Conservation (phyloP, 2,888 invertebrate genomes). For the Adela reaumurella region DNA sequence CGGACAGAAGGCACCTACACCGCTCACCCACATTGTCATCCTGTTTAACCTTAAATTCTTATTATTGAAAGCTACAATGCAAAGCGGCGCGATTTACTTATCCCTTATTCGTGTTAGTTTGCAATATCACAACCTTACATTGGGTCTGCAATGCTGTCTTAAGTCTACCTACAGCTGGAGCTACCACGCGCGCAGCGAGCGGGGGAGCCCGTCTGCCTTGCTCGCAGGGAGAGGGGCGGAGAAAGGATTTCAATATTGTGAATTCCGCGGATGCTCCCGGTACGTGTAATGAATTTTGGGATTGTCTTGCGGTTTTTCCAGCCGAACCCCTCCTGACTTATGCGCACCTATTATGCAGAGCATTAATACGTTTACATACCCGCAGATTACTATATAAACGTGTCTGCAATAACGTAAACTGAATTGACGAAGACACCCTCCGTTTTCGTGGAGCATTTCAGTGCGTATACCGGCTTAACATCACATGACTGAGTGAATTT, state of each 20-base stretch:
- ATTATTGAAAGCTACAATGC: too few species aligned
- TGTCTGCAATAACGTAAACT: too few species aligned
- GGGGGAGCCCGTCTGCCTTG: conserved; percentile 9
- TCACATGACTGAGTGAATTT: too few species aligned
- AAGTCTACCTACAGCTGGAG: conserved; percentile 13
- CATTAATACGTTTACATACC: background rate
- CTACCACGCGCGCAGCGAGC: conserved; percentile 14
- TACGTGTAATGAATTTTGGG: conserved; percentile 53
- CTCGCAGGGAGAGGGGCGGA: conserved; percentile 16
- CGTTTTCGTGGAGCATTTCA: too few species aligned
- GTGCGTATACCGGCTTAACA: too few species aligned
- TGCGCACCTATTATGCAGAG: background rate
- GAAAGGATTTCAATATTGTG: conserved; percentile 50
- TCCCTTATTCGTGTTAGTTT: conserved; percentile 35
- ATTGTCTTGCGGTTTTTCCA: conserved; percentile 52
- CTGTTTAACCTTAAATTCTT: too few species aligned
- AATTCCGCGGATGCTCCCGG: conserved; percentile 46
- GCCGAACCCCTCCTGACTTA: conserved; percentile 22
- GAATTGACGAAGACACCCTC: too few species aligned
- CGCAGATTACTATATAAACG: background rate
- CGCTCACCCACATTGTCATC: too few species aligned
- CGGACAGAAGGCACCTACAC: too few species aligned
- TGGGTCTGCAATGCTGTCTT: conserved; percentile 26
- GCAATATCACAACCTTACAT: conserved; percentile 22
- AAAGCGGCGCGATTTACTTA: conserved; percentile 31